Evolutionary conservation across 1,140 invertebrate genomes (phyloP).

Genomic region (Panagrolaimus sp.): DNA sequence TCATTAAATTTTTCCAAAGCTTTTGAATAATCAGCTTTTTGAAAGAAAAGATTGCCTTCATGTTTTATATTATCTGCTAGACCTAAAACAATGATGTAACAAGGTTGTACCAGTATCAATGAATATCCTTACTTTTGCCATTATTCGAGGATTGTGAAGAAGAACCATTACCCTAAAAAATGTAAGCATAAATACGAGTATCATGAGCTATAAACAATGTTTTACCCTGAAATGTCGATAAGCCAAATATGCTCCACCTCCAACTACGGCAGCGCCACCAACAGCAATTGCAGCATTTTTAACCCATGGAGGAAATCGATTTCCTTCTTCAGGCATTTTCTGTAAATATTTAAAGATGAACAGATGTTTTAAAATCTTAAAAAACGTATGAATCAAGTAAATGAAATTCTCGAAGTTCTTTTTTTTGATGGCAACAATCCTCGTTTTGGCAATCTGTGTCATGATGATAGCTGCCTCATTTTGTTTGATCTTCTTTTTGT

Average conservation of each 20-base stretch:
- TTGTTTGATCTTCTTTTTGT: too few species aligned
- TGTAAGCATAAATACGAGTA: not conserved
- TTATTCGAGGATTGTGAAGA: not conserved
- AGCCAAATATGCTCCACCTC: not conserved
- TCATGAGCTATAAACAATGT: not conserved
- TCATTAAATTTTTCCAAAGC: constrained; percentile 1
- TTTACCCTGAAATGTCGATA: not conserved
- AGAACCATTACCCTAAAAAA: not conserved
- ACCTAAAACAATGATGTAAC: constrained; percentile 10
- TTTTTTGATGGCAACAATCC: too few species aligned
- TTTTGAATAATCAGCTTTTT: not conserved
- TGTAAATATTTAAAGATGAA: too few species aligned
- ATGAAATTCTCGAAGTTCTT: too few species aligned
- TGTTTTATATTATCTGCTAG: not conserved
- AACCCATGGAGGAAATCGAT: not conserved
- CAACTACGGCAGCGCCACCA: not conserved
- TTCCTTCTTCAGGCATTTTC: constrained; percentile 4
- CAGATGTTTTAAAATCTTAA: too few species aligned
- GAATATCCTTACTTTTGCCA: not conserved
- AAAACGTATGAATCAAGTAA: too few species aligned
- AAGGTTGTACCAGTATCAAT: not conserved
- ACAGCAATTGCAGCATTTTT: not conserved
- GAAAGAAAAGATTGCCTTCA: not conserved
- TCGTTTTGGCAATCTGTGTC: too few species aligned
- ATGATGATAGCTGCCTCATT: too few species aligned